Evolutionary conservation across 2,113 vertebrate genomes (phyloP), one percentile per base, ranked within the genome.

Genomic region (Synchiropus splendidus): DNA sequence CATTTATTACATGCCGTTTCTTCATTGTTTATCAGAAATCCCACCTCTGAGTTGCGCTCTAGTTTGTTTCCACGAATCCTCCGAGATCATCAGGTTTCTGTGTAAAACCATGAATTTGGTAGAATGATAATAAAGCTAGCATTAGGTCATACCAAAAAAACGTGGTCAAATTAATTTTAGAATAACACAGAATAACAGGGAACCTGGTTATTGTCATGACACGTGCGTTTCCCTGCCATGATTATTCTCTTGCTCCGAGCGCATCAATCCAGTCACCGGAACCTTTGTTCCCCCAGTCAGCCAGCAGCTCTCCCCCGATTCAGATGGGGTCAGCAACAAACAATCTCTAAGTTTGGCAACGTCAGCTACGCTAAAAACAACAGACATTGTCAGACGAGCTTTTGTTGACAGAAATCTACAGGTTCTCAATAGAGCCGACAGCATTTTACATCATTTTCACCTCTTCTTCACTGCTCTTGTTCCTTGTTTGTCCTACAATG

Each of bases 321-420:
- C 64, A 77, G 52, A 79, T 64, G 46, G 34, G 50, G 72, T 84
- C 81, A 83, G 83, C 82, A 79, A 82, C 78, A 82, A 84, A 83
- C 82, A 74, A 81, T 77, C 68, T 83, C 77, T 71, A 79, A 81
- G 75, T 80, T 72, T 59, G 74, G 64, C 78, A 56, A 58, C 44
- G 75, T 85, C 82, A 83, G 82, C 82, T 70, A 49, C 16, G 63
- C 70, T 70, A 83, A 72, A 84, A 83, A 85, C 80, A 84, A 81
- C 82, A 80, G 55, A 16, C 66, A 77, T 78, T 82, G 81, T 84
- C 45, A 37, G 6, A 31, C 16, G 0, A 31, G 42, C 65, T 75
- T 72, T 79, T 78, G 79, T 80, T 77, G 61, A 75, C 64, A 54
- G 41, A 81, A 73, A 77, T 71, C 55, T 66, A 70, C 64, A 81